Base-by-base conservation (phyloP, 2,797 vertebrate genomes). In the Naso thynnoides region DNA sequence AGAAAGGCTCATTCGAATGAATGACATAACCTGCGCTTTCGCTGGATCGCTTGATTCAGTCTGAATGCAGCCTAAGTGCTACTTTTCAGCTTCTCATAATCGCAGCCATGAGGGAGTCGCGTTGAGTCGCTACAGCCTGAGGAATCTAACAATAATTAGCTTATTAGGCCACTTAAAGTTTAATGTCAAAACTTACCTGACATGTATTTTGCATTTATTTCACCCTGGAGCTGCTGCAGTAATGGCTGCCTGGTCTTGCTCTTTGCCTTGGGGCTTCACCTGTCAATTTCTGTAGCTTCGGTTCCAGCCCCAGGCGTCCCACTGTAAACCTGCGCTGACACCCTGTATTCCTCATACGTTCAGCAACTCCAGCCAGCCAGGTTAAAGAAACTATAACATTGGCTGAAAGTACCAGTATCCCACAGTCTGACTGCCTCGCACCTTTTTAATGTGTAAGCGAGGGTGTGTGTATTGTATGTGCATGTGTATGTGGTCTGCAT, bases 251-350 rank as follows among this genome's bases (percentile, higher is more conserved):
- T 8, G 67, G 58, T 83, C 16, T 79, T 82, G 63, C 47, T 81
- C 19, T 58, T 81, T 53, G 79, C 90, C 84, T 56, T n/a, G 26
- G 36, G 91, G 83, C 63, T 71, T 73, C 56, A 77, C 60, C 84
- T 81, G 79, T 86, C 88, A 86, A 74, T 88, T 82, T 83, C 66
- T 68, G 47, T 67, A 24, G 53, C 85, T 85, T 79, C 70, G 65
- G 6, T 72, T 73, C 41, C 47, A 29, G 72, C 79, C 82, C 53
- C 44, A 18, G 81, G 77, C 79, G 54, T 73, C 61, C 53, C 21
- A 6, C 75, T 72, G 85, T 24, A 16, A 9, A 54, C 83, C 72
- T 68, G 75, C 27, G 59, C 86, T 83, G 88, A 84, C 68, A 60
- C 59, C n/a, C 56, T 55, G 53, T 31, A 47, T 47, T 72, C 81